Evolutionary conservation across 1,140 invertebrate species (phyloP).

Genomic region (Drosophila truncata): DNA sequence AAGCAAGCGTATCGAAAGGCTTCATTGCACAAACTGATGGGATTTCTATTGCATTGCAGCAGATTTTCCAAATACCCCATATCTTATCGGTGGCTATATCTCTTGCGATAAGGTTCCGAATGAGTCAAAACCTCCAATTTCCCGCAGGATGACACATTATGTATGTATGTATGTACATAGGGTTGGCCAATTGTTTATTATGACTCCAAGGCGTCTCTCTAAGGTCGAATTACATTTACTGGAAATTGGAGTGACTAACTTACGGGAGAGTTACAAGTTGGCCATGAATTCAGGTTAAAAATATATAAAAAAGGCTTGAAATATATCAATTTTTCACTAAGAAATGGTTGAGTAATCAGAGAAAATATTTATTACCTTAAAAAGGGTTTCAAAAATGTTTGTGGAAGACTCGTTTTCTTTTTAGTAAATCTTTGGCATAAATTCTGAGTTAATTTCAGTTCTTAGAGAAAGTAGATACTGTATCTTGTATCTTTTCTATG

Average conservation of each 20-base stretch:
- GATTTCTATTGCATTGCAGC: neutral
- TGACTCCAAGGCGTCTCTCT: conserved; percentile 9
- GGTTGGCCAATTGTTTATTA: conserved; percentile 1
- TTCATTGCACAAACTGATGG: conserved; percentile 13
- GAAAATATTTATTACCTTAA: neutral
- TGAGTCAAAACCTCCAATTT: conserved; percentile 1
- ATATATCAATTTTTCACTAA: neutral
- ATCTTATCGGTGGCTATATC: conserved; percentile 14
- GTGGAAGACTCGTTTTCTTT: neutral
- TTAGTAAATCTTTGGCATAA: neutral
- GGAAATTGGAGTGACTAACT: conserved; percentile 15
- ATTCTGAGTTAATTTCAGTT: neutral
- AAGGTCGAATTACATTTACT: neutral
- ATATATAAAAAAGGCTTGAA: neutral
- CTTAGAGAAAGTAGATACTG: neutral
- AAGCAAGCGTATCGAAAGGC: conserved; percentile 18
- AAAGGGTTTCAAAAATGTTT: neutral
- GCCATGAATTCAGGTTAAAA: neutral
- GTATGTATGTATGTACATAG: neutral
- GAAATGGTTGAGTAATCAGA: neutral
- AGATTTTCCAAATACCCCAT: neutral
- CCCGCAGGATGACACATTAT: conserved; percentile 23
- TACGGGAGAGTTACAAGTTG: neutral
- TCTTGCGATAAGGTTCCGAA: conserved; percentile 3
- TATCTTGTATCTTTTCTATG: neutral